Conservation (phyloP, 1,140 invertebrate species). For the Brachionus rubens region DNA sequence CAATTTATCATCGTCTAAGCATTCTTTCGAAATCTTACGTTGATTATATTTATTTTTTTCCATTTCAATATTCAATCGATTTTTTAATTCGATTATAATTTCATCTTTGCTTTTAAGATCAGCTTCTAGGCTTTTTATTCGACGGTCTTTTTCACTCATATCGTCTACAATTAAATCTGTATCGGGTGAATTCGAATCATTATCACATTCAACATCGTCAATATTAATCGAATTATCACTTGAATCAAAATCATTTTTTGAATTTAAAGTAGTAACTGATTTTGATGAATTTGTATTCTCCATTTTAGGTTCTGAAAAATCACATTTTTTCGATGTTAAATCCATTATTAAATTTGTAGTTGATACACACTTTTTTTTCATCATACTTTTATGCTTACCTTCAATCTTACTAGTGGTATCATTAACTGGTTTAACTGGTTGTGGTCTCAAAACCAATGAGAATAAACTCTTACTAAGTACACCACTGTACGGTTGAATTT, state of each 20-base stretch:
- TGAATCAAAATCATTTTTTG: constrained; percentile 19
- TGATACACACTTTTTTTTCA: constrained; percentile 38
- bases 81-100: background rate
- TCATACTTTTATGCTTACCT: background rate
- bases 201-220: constrained; percentile 24
- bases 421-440: background rate
- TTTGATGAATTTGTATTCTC: constrained; percentile 26
- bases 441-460: constrained; percentile 22
- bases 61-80: background rate
- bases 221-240: constrained; percentile 36
- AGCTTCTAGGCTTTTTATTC: background rate
- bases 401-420: background rate
- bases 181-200: background rate
- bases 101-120: background rate
- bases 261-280: constrained; percentile 34
- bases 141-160: constrained; percentile 15
- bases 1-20: constrained; percentile 1
- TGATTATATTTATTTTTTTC: constrained; percentile 17
- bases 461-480: constrained; percentile 43
- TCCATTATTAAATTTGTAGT: constrained; percentile 10
- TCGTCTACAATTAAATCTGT: constrained; percentile 2
- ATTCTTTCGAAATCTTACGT: background rate
- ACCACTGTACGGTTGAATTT: constrained; percentile 40
- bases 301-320: background rate
- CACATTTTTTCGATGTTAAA: background rate